Evolutionary conservation across 2,888 invertebrate species (phyloP).

Genomic region (Meteorus cinctellus): DNA sequence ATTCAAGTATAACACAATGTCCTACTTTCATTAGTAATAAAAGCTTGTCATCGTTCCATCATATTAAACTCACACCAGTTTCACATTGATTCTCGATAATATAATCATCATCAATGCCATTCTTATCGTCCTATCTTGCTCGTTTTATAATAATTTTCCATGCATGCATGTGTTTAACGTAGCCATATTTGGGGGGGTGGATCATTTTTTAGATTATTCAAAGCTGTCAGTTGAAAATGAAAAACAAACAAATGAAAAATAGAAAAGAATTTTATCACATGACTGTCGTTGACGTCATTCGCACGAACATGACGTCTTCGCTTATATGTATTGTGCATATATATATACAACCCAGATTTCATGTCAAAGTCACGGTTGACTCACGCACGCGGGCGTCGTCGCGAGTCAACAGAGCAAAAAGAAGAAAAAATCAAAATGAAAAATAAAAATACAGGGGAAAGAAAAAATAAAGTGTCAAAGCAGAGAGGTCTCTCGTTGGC

Average conservation of each 20-base stretch:
- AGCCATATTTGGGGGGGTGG: background rate
- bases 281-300: conserved; percentile 12
- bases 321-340: background rate
- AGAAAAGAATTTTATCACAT: background rate
- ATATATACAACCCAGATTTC: conserved; percentile 1
- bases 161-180: background rate
- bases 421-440: background rate
- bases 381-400: background rate
- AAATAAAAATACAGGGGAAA: background rate
- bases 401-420: conserved; percentile 10
- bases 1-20: background rate
- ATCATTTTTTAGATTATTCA: background rate
- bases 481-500: background rate
- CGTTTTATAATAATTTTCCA: background rate
- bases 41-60: background rate
- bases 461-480: background rate
- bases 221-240: background rate
- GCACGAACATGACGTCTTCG: conserved; percentile 12
- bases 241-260: background rate
- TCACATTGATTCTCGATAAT: background rate
- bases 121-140: background rate
- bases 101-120: background rate
- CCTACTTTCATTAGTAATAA: background rate
- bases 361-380: conserved; percentile 24
- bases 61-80: background rate